These are phyloP conservation scores for Tonatia bakeri DNA, from an alignment of 2,113 vertebrate species.

Conservation along the genomic window DNA sequence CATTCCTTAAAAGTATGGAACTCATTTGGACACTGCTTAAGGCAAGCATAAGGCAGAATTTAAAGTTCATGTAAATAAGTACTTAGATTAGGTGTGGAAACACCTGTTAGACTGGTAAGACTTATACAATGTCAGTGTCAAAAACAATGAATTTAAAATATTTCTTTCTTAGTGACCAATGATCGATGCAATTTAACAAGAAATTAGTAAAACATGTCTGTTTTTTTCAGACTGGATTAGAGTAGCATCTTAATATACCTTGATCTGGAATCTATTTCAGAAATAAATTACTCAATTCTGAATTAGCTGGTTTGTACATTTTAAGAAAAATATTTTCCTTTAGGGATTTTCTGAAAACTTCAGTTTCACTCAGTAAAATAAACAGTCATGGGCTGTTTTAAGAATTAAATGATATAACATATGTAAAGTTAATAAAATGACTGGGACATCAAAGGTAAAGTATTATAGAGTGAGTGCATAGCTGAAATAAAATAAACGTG, in stretches of 20 bases:
- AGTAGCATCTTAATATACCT: not conserved
- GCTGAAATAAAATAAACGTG: not conserved
- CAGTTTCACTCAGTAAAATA: not conserved
- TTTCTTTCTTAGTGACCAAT: not conserved
- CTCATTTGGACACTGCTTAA: not conserved
- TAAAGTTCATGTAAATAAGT: slow-evolving; percentile 1
- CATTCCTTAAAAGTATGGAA: not conserved
- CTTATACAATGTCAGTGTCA: not conserved
- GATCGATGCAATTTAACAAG: not conserved
- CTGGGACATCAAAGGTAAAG: not conserved
- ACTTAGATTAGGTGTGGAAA: not conserved
- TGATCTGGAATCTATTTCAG: not conserved
- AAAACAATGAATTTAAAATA: slow-evolving; percentile 1
- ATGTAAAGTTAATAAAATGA: slow-evolving; percentile 20
- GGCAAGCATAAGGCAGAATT: not conserved
- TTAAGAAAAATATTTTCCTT: not conserved
- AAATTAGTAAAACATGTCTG: not conserved
- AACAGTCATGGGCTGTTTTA: not conserved
- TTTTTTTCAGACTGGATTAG: not conserved
- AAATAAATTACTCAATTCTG: slow-evolving; percentile 18
- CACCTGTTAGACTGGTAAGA: not conserved
- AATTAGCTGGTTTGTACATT: not conserved
- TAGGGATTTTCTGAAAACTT: slow-evolving; percentile 5
- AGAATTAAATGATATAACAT: slow-evolving; percentile 17
- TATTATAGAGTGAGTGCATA: not conserved